Conservation (phyloP, 2,113 vertebrate genomes). For the Amazona guildingii region DNA sequence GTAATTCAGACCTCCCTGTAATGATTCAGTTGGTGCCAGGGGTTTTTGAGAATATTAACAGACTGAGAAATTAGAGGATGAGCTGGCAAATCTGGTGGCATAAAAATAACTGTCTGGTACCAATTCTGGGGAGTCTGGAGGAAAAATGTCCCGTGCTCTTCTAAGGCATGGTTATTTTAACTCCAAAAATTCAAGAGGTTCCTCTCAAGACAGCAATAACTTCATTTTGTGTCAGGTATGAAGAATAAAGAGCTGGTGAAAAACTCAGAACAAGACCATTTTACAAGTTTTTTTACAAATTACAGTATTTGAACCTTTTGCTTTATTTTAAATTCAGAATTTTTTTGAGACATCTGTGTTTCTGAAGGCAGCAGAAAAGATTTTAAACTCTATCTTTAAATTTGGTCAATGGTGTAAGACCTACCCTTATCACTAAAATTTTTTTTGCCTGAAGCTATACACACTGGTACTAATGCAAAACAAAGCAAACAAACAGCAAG, state of each 20-base stretch:
- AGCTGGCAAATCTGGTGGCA: not conserved
- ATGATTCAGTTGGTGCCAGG: not conserved
- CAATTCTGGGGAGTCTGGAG: not conserved
- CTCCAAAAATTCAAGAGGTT: not conserved
- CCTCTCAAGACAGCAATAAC: not conserved
- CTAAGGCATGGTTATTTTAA: not conserved
- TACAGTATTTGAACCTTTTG: not conserved
- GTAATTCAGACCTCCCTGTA: not conserved
- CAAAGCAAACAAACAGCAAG: not conserved
- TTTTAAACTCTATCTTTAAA: not conserved
- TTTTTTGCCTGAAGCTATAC: not conserved
- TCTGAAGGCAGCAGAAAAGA: not conserved
- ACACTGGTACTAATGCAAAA: not conserved
- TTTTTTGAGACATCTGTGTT: not conserved
- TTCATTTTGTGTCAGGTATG: not conserved
- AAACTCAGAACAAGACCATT: not conserved
- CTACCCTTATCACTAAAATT: not conserved
- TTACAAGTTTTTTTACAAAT: not conserved
- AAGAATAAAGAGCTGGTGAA: not conserved
- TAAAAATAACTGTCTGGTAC: conserved; percentile 4
- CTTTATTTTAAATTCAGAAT: not conserved
- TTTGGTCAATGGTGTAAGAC: not conserved
- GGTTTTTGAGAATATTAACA: not conserved
- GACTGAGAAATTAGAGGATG: not conserved
- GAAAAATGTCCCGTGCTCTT: not conserved